Evolutionary conservation across 2,888 invertebrate genomes (phyloP).

Genomic region (Polydrusus pterygomalis): DNA sequence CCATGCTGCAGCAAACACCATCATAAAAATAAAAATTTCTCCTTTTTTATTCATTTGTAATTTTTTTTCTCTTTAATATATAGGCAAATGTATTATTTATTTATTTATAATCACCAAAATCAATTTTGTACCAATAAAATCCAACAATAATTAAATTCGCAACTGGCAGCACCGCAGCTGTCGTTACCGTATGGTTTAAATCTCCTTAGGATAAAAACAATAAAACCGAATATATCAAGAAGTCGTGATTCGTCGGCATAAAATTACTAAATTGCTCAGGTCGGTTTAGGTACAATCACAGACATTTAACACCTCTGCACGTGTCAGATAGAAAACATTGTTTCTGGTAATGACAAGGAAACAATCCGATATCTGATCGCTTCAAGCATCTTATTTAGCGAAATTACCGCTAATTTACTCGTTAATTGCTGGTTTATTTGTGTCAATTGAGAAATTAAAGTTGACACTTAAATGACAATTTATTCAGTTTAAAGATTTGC

Average conservation of each 20-base stretch:
- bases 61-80: too few species aligned
- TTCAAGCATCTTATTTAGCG: constrained; percentile 32
- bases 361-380: constrained; percentile 39
- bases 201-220: constrained; percentile 5
- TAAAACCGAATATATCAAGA: constrained; percentile 8
- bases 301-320: constrained; percentile 52
- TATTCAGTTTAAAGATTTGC: too few species aligned
- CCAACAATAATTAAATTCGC: too few species aligned
- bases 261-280: constrained; percentile 48
- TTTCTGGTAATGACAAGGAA: constrained; percentile 48
- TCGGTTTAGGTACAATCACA: constrained; percentile 36
- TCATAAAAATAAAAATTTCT: too few species aligned
- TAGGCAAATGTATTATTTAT: too few species aligned
- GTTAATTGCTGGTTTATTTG: constrained; percentile 1
- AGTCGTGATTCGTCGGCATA: constrained; percentile 40
- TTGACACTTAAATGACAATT: not conserved
- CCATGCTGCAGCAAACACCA: too few species aligned
- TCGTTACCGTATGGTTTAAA: constrained; percentile 1
- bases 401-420: not conserved
- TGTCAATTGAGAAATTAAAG: constrained; percentile 5
- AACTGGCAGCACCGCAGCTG: not conserved
- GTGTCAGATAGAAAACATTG: constrained; percentile 51
- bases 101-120: too few species aligned
- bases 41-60: too few species aligned
- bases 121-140: too few species aligned